These are phyloP conservation scores for Ellobius talpinus DNA, from an alignment of 2,113 vertebrate species.

Conservation along the genomic window DNA sequence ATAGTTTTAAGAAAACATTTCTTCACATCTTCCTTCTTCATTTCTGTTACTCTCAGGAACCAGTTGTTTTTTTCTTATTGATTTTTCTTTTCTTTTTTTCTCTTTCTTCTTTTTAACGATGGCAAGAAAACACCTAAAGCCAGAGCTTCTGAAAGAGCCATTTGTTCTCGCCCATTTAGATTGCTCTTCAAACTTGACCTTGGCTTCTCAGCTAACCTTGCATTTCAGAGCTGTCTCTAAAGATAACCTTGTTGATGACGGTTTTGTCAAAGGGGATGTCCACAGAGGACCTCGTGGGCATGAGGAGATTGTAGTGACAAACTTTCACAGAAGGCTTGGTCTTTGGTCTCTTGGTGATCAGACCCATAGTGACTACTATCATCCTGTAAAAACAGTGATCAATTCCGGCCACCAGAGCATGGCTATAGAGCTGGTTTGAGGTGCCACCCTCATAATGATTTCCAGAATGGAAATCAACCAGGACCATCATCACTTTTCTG, in stretches of 20 bases:
- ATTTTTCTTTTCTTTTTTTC: not conserved
- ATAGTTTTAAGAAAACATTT: constrained; percentile 19
- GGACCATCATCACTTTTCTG: too few relatives aligned
- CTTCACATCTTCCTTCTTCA: constrained; percentile 19
- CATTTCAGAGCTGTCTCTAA: not conserved
- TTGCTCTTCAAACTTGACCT: not conserved
- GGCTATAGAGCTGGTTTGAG: not conserved
- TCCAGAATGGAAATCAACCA: too few relatives aligned
- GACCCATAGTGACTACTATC: not conserved
- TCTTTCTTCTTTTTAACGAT: not conserved
- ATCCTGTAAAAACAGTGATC: not conserved
- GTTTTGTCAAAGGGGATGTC: not conserved
- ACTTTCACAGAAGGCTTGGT: not conserved
- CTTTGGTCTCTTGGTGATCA: not conserved
- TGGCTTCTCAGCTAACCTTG: not conserved
- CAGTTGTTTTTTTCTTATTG: not conserved
- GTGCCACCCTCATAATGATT: too few relatives aligned
- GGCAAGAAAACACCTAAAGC: not conserved
- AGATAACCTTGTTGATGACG: not conserved
- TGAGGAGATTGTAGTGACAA: too few relatives aligned
- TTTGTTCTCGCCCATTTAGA: not conserved
- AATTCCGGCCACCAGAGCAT: not conserved
- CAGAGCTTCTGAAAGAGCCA: not conserved
- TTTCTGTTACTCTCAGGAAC: not conserved
- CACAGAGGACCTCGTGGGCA: not conserved